Base-by-base conservation (phyloP, 53 echinoderm and acorn worm genomes). In the Holothuria leucospilota region DNA sequence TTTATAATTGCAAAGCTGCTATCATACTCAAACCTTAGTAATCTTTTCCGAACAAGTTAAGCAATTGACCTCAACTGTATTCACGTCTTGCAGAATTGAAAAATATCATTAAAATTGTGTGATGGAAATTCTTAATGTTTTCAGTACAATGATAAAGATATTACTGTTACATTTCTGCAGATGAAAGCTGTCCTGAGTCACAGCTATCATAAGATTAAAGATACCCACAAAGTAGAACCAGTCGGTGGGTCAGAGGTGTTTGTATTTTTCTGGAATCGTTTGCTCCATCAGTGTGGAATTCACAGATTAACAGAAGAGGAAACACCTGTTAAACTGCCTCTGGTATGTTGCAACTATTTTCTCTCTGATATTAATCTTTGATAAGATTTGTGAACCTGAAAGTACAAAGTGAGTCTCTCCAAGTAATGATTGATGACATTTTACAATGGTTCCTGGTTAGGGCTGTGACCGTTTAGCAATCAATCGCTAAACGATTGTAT, bases 201-300 rank as follows among this genome's bases (percentile, higher is more conserved):
- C 69, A 96, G 91, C 90, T 96, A 96, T 87, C 90, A 85, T 41
- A 88, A 90, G 65, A 88, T 90, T 70, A 96, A 96, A 85, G 86
- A 86, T 65, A 70, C 71, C 39, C 85, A 85, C 6, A 60, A 77
- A 38, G 53, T 89, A 13, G 85, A 93, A 49, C 87, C 93, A 46
- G 90, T 95, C 16, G 87, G 90, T 26, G 91, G 93, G 51, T 79
- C 86, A 42, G 97, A 96, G 88, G 93, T 96, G 23, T 39, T 95
- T 62, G 52, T 59, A 51, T 96, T 96, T 91, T 93, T 93, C 91
- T 96, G 94, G 97, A 69, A 93, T 49, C 91, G 90, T 68, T 92
- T 96, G 72, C 92, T 96, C 13, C 64, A 87, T 29, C 87, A 87
- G 71, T 62, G 86, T 26, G 97, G 97, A 8, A 69, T 96, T 28